Evolutionary conservation across 2,797 vertebrate genomes (phyloP).

Genomic region (Gambusia yucatana): DNA sequence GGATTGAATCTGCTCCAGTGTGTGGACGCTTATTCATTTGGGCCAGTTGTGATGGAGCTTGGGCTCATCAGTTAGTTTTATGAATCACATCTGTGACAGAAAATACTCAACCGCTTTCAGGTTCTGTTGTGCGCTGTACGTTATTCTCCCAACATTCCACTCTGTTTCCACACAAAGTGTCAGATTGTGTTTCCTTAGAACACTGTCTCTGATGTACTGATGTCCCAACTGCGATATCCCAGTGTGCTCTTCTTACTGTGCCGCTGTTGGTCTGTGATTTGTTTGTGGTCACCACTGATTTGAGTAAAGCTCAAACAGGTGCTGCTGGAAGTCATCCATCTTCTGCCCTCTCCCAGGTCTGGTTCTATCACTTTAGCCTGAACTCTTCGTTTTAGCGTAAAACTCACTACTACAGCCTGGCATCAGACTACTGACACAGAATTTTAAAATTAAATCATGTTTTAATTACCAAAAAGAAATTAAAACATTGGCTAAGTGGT

Average conservation of each 20-base stretch:
- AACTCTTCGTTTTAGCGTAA: background rate
- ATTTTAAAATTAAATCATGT: background rate
- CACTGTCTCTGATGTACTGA: background rate
- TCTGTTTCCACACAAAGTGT: background rate
- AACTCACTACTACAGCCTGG: background rate
- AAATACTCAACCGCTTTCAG: background rate
- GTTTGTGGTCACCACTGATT: slow-evolving; percentile 3
- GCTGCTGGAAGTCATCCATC: background rate
- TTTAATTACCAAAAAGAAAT: background rate
- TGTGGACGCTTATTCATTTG: background rate
- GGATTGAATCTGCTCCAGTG: background rate
- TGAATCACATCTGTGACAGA: background rate
- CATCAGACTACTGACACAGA: background rate
- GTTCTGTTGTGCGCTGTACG: background rate
- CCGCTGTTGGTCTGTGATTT: background rate
- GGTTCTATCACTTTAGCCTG: background rate
- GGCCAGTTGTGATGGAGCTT: background rate
- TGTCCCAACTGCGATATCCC: background rate
- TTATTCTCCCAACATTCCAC: background rate
- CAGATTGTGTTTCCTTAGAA: background rate
- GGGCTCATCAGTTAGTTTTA: background rate
- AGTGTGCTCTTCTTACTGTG: background rate
- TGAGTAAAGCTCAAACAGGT: background rate
- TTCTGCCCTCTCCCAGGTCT: background rate
- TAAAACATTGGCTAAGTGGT: background rate